Conservation (phyloP, 2,888 invertebrate species). For the Lordiphosa andalusiaca region DNA sequence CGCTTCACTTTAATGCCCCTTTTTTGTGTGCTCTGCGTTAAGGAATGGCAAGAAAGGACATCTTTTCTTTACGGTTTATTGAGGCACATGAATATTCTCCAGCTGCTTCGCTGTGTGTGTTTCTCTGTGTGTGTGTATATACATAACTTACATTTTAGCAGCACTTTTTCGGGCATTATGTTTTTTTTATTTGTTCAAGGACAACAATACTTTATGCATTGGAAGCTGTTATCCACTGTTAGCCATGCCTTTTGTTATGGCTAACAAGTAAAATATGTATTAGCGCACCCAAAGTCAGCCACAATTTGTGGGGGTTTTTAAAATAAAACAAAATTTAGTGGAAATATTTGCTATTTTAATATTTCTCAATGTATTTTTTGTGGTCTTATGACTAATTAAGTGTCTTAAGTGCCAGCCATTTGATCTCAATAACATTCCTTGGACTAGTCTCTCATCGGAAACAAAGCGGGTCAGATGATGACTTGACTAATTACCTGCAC, state of each 20-base stretch:
- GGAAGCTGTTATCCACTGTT: conserved; percentile 25
- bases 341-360: too few species aligned
- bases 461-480: conserved; percentile 16
- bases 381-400: too few species aligned
- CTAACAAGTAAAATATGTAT: conserved; percentile 9
- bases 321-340: too few species aligned
- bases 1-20: conserved; percentile 47
- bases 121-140: conserved; percentile 19
- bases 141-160: conserved; percentile 29
- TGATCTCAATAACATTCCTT: neutral
- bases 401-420: too few species aligned
- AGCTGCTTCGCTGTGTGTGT: conserved; percentile 33
- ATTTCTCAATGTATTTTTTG: too few species aligned
- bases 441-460: conserved; percentile 7
- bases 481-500: conserved; percentile 48
- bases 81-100: conserved; percentile 71
- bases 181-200: conserved; percentile 48
- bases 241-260: neutral
- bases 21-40: neutral
- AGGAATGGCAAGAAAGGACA: conserved; percentile 39
- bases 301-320: neutral
- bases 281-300: neutral
- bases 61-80: conserved; percentile 66
- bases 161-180: conserved; percentile 34
- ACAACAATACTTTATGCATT: conserved; percentile 47